phyloP scores from a whole-genome alignment of 2,113 vertebrate genomes.

The Ariopsis seemanni region DNA sequence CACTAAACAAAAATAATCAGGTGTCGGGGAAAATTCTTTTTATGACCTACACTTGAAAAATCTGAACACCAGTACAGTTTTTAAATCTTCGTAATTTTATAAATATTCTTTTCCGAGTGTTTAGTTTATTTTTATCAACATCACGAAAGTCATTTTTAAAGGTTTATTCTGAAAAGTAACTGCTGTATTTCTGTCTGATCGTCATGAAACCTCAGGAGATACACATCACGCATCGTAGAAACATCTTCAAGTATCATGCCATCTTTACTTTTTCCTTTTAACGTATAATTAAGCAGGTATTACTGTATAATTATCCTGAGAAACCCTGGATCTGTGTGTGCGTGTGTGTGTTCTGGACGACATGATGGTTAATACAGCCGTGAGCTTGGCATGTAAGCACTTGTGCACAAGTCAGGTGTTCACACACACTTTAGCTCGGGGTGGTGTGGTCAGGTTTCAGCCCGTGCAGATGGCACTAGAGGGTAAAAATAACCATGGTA shows the following conservation, averaged over 20 bases:
- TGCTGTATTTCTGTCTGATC: neutral
- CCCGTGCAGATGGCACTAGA: constrained; percentile 1
- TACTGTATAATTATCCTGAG: neutral
- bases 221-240: neutral
- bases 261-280: neutral
- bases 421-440: neutral
- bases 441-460: constrained; percentile 41
- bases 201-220: neutral
- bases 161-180: neutral
- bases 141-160: neutral
- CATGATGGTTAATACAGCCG: neutral
- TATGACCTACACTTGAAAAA: too few relatives aligned
- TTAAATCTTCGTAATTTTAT: neutral
- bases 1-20: too few relatives aligned
- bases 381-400: constrained; percentile 17
- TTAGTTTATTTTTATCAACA: neutral
- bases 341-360: neutral
- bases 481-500: constrained; percentile 47
- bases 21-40: too few relatives aligned
- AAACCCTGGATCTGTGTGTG: neutral
- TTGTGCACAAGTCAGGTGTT: constrained; percentile 24
- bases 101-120: neutral
- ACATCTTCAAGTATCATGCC: neutral
- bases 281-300: neutral
- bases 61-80: too few relatives aligned